These are phyloP conservation scores for Erebia ligea DNA, from an alignment of 2,888 invertebrate genomes.

Conservation along the genomic window DNA sequence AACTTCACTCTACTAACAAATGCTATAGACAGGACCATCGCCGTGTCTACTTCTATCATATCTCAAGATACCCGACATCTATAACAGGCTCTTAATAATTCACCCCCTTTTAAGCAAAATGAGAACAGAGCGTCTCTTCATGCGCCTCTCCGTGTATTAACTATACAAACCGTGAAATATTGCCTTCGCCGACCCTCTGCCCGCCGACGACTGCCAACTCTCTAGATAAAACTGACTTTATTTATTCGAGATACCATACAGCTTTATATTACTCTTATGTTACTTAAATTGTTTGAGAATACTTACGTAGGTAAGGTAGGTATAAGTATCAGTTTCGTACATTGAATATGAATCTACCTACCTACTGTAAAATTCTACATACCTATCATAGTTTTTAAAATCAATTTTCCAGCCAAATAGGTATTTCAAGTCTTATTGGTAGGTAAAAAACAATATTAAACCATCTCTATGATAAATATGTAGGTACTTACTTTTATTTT, in stretches of 20 bases:
- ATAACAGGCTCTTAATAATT: slow-evolving; percentile 61
- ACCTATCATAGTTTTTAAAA: too few relatives aligned
- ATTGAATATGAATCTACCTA: too few relatives aligned
- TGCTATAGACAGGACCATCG: slow-evolving; percentile 3
- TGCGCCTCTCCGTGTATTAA: slow-evolving; percentile 57
- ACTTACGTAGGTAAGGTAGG: not conserved
- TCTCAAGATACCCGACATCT: slow-evolving; percentile 44
- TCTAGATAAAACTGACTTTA: slow-evolving; percentile 29
- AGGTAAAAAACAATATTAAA: too few relatives aligned
- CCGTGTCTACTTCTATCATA: slow-evolving; percentile 29
- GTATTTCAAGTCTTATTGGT: too few relatives aligned
- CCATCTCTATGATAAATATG: too few relatives aligned
- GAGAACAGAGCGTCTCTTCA: slow-evolving; percentile 57
- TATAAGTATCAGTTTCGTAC: too few relatives aligned
- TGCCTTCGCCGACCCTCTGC: slow-evolving; percentile 50
- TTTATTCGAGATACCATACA: slow-evolving; percentile 9
- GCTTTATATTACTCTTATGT: not conserved
- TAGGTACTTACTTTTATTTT: too few relatives aligned
- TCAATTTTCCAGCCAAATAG: too few relatives aligned
- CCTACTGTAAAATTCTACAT: too few relatives aligned
- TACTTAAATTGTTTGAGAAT: slow-evolving; percentile 2
- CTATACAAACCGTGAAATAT: slow-evolving; percentile 65
- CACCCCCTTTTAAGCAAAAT: slow-evolving; percentile 60
- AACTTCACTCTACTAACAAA: slow-evolving; percentile 6
- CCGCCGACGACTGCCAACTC: slow-evolving; percentile 47